phyloP scores from a whole-genome alignment of 2,888 invertebrate genomes.

The Chrysolina americana region DNA sequence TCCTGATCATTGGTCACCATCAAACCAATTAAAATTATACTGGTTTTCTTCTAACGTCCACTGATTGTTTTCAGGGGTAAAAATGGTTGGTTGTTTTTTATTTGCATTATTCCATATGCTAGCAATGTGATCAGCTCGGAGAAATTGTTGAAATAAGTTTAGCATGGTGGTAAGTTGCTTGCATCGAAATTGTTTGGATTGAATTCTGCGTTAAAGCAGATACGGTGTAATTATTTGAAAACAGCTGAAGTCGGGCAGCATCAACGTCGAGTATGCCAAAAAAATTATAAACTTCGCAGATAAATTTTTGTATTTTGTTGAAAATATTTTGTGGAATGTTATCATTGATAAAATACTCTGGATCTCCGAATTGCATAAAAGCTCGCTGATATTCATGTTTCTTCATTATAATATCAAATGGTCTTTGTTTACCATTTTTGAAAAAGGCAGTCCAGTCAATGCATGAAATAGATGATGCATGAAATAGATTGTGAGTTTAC shows the following conservation, averaged over 20 bases:
- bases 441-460: slow-evolving; percentile 46
- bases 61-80: slow-evolving; percentile 11
- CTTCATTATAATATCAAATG: slow-evolving; percentile 41
- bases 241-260: slow-evolving; percentile 52
- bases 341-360: slow-evolving; percentile 35
- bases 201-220: slow-evolving; percentile 40
- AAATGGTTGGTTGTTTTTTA: slow-evolving; percentile 41
- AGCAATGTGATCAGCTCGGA: slow-evolving; percentile 42
- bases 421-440: slow-evolving; percentile 35
- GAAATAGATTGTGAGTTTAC: too few species aligned
- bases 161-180: slow-evolving; percentile 47
- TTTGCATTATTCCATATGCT: slow-evolving; percentile 47
- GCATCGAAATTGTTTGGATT: slow-evolving; percentile 48
- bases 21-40: slow-evolving; percentile 5
- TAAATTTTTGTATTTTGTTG: slow-evolving; percentile 35
- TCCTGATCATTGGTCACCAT: slow-evolving; percentile 28
- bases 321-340: slow-evolving; percentile 35
- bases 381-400: slow-evolving; percentile 42
- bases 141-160: slow-evolving; percentile 46
- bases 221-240: slow-evolving; percentile 49
- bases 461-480: too few species aligned
- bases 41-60: slow-evolving; percentile 12
- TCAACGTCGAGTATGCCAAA: slow-evolving; percentile 56
- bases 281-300: slow-evolving; percentile 50
- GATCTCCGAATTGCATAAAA: slow-evolving; percentile 31